These are phyloP conservation scores for Physella acuta DNA, from an alignment of 1,140 invertebrate species.

Conservation along the genomic window DNA sequence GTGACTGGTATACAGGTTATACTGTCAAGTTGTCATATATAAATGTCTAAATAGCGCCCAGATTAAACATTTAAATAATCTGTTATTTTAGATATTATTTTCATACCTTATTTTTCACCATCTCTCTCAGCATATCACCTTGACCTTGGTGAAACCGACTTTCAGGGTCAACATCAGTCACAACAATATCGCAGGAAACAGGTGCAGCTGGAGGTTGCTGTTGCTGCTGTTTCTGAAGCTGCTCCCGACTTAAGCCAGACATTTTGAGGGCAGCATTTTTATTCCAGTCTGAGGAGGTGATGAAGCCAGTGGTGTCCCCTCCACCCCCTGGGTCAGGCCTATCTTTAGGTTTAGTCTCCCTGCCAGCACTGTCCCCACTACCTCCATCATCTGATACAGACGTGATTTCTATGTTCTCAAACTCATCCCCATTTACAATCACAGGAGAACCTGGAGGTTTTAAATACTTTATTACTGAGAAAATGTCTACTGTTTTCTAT, in stretches of 20 bases:
- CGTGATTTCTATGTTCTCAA: slow-evolving; percentile 57
- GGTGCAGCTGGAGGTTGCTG: neutral
- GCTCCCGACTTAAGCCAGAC: neutral
- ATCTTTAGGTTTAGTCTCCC: neutral
- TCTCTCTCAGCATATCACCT: slow-evolving; percentile 54
- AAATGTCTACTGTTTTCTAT: no score
- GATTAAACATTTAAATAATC: no score
- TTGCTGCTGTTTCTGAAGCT: slow-evolving; percentile 20
- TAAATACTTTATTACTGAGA: no score
- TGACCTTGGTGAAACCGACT: slow-evolving; percentile 29
- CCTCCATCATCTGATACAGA: slow-evolving; percentile 30
- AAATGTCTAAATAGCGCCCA: no score
- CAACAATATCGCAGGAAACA: slow-evolving; percentile 49
- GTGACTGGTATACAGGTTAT: no score
- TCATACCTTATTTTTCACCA: slow-evolving; percentile 53
- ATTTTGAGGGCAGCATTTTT: slow-evolving; percentile 32
- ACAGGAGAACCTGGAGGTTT: slow-evolving; percentile 57
- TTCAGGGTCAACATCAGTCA: slow-evolving; percentile 34
- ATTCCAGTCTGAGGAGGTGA: slow-evolving; percentile 32
- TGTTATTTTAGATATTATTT: neutral
- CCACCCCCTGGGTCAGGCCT: neutral
- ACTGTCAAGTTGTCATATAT: no score
- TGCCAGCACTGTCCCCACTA: slow-evolving; percentile 6
- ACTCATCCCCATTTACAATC: slow-evolving; percentile 59
- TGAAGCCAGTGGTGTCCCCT: slow-evolving; percentile 26